Percentiles rank a stretch among this genome's conserved stretches.
These are phyloP conservation scores for Glossosoma conforme DNA, from an alignment of 1,140 invertebrate species.

Conservation along the genomic window DNA sequence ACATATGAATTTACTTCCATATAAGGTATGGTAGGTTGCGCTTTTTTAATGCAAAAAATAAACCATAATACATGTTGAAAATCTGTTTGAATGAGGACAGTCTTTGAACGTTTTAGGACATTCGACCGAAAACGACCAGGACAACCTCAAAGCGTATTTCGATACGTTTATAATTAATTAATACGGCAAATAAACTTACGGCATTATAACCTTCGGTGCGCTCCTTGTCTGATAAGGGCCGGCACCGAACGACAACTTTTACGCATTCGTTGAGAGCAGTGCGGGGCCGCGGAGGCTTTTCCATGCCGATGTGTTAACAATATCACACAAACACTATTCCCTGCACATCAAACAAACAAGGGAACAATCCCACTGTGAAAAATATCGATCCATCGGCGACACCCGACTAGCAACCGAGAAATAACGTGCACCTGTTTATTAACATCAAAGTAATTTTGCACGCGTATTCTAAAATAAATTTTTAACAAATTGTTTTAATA, in stretches of 20 bases:
- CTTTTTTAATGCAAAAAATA: no score
- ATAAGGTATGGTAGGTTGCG: no score
- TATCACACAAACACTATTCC: slow-evolving; percentile 8
- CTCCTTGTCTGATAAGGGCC: slow-evolving; percentile 84
- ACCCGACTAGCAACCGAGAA: slow-evolving; percentile 13
- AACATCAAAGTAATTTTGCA: slow-evolving; percentile 10
- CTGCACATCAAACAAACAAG: slow-evolving; percentile 9
- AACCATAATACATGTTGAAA: no score
- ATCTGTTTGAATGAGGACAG: no score
- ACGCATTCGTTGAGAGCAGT: slow-evolving; percentile 67
- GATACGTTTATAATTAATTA: no score
- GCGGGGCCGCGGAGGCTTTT: slow-evolving; percentile 40
- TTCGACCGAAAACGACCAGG: no score
- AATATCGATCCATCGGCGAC: slow-evolving; percentile 21
- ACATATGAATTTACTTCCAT: no score
- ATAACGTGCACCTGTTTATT: slow-evolving; percentile 20
- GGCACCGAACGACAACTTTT: slow-evolving; percentile 85
- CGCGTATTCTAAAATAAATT: background rate
- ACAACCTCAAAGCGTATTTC: no score
- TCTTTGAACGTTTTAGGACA: no score
- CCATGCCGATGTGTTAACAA: slow-evolving; percentile 11
- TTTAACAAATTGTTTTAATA: slow-evolving; percentile 4
- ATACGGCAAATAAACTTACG: slow-evolving; percentile 45
- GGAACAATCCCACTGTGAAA: slow-evolving; percentile 5
- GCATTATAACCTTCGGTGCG: slow-evolving; percentile 62